A percentile compares a stretch with the other conserved stretches of the same genome.
Evolutionary conservation across 2,797 vertebrate species (phyloP).

Genomic region (Taenioides sp.): DNA sequence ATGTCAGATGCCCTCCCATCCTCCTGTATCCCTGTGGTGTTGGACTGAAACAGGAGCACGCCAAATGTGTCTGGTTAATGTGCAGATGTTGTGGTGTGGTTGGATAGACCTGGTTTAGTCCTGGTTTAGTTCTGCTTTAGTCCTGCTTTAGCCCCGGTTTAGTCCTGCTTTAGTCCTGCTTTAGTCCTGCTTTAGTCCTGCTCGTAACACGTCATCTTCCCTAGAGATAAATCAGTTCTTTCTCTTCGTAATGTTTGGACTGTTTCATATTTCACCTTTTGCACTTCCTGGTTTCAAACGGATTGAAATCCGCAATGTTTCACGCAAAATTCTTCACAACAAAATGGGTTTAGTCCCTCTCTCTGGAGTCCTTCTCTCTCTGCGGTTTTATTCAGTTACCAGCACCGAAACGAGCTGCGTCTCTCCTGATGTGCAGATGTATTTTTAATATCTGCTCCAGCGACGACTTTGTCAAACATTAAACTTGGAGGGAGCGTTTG

Average conservation of each 20-base stretch:
- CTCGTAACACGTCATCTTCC: too few relatives aligned
- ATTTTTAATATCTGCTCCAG: slow-evolving; percentile 23
- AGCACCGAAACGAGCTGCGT: slow-evolving; percentile 5
- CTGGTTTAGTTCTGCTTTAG: too few relatives aligned
- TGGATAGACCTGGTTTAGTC: too few relatives aligned
- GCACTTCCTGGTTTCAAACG: neutral
- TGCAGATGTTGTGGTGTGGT: too few relatives aligned
- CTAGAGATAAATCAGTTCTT: neutral
- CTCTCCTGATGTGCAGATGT: neutral
- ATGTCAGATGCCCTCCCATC: too few relatives aligned
- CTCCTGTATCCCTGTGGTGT: too few relatives aligned
- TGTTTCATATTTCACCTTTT: neutral
- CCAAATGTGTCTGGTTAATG: too few relatives aligned
- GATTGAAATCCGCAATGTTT: neutral
- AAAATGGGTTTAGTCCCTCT: neutral
- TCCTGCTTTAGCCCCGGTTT: too few relatives aligned
- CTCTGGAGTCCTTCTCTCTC: neutral
- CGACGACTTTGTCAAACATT: slow-evolving; percentile 11
- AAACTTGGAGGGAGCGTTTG: neutral
- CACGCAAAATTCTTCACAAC: neutral
- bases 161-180: too few relatives aligned
- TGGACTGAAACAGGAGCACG: too few relatives aligned
- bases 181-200: too few relatives aligned
- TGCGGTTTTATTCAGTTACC: slow-evolving; percentile 8
- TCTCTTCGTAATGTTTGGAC: neutral